phyloP scores from a whole-genome alignment of 2,113 vertebrate genomes.

The Tonatia bakeri region DNA sequence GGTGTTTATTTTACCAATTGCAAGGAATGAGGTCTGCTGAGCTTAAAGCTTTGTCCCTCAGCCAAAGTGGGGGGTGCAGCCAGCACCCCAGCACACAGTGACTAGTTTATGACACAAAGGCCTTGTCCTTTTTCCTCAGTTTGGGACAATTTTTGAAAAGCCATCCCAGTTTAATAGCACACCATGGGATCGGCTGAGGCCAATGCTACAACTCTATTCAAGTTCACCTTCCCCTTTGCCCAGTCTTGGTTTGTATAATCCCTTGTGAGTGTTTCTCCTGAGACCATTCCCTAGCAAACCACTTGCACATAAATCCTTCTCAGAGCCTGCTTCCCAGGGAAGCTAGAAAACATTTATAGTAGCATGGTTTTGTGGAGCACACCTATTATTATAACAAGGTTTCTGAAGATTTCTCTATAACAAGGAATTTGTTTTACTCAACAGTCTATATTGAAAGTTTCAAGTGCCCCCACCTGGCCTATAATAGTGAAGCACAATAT shows the following conservation, averaged over 20 bases:
- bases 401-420: background rate
- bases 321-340: background rate
- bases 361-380: background rate
- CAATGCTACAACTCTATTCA: fast-evolving
- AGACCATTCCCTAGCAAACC: background rate
- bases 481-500: background rate
- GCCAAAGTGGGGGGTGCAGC: background rate
- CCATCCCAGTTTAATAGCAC: background rate
- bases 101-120: background rate
- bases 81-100: background rate
- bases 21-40: background rate
- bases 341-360: background rate
- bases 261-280: background rate
- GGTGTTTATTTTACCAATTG: background rate
- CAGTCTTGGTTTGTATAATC: background rate
- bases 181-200: background rate
- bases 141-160: background rate
- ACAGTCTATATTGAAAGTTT: background rate
- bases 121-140: background rate
- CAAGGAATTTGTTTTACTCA: background rate
- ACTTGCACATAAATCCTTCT: background rate
- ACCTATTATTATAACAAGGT: background rate
- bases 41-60: background rate
- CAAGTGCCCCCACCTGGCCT: background rate
- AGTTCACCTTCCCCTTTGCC: background rate